phyloP scores from a whole-genome alignment of 2,888 invertebrate genomes.

The Watsonalla cultraria region DNA sequence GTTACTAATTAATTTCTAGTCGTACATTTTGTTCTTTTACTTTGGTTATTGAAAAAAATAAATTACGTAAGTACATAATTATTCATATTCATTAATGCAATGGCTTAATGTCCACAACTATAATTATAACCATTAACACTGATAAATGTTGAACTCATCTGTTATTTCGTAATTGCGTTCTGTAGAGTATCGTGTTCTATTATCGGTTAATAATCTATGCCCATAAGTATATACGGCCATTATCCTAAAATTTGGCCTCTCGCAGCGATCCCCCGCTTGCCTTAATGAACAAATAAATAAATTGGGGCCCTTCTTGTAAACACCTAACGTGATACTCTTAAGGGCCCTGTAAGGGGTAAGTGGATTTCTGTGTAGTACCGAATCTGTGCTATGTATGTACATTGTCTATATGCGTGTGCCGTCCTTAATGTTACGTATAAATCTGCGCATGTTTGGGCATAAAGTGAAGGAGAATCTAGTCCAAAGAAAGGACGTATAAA shows the following conservation, averaged over 20 bases:
- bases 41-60: too few species aligned
- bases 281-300: slow-evolving; percentile 77
- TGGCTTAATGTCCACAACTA: background rate
- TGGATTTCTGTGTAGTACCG: slow-evolving; percentile 74
- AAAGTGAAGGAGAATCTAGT: slow-evolving; percentile 23
- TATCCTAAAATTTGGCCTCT: slow-evolving; percentile 73
- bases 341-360: slow-evolving; percentile 73
- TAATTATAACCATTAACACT: background rate
- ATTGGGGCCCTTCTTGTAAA: slow-evolving; percentile 71
- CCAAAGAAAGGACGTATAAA: slow-evolving; percentile 26
- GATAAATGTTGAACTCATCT: background rate
- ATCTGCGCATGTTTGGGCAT: slow-evolving; percentile 29
- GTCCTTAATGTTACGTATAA: slow-evolving; percentile 16
- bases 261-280: slow-evolving; percentile 60
- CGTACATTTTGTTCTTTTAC: too few species aligned
- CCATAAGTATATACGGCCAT: slow-evolving; percentile 50
- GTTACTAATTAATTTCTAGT: too few species aligned
- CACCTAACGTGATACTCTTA: slow-evolving; percentile 59
- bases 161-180: background rate
- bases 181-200: slow-evolving; percentile 9
- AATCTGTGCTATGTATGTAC: slow-evolving; percentile 50
- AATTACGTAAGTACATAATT: background rate
- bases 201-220: slow-evolving; percentile 28
- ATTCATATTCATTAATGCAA: background rate
- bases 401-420: slow-evolving; percentile 41